Conservation (phyloP, 2,113 vertebrate species). For the Peromyscus maniculatus region DNA sequence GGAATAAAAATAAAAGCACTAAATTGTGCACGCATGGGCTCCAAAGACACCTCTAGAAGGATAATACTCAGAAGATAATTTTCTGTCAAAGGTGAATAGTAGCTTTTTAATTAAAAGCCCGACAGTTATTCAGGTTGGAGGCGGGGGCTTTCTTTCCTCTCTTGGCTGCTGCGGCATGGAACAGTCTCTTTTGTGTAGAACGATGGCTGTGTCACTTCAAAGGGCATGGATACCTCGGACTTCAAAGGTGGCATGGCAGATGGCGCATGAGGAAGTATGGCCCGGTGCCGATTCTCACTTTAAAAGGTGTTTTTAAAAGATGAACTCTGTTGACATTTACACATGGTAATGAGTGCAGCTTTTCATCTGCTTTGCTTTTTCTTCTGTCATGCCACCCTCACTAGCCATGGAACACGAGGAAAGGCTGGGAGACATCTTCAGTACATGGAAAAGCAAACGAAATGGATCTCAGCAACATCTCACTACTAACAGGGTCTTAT, state of each 20-base stretch:
- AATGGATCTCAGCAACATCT: conserved; percentile 62
- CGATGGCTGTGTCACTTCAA: conserved; percentile 80
- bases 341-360: conserved; percentile 80
- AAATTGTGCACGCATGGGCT: background rate
- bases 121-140: conserved; percentile 46
- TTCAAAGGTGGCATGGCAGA: conserved; percentile 83
- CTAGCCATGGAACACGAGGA: conserved; percentile 58
- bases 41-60: conserved; percentile 42
- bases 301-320: conserved; percentile 74
- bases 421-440: conserved; percentile 63
- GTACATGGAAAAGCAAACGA: conserved; percentile 65
- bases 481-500: conserved; percentile 10
- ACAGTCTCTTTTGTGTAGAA: conserved; percentile 74
- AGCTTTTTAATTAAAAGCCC: conserved; percentile 76
- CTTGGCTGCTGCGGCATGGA: conserved; percentile 62
- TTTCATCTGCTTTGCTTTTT: conserved; percentile 73
- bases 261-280: conserved; percentile 80
- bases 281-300: conserved; percentile 79
- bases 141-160: conserved; percentile 75
- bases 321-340: conserved; percentile 84
- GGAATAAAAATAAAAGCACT: conserved; percentile 19
- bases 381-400: conserved; percentile 52
- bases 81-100: conserved; percentile 77
- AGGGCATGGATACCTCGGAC: conserved; percentile 73
- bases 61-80: conserved; percentile 66